Evolutionary conservation across 2,888 invertebrate species (phyloP), one percentile per base, ranked within the genome.

Genomic region (Tupiocoris notatus): DNA sequence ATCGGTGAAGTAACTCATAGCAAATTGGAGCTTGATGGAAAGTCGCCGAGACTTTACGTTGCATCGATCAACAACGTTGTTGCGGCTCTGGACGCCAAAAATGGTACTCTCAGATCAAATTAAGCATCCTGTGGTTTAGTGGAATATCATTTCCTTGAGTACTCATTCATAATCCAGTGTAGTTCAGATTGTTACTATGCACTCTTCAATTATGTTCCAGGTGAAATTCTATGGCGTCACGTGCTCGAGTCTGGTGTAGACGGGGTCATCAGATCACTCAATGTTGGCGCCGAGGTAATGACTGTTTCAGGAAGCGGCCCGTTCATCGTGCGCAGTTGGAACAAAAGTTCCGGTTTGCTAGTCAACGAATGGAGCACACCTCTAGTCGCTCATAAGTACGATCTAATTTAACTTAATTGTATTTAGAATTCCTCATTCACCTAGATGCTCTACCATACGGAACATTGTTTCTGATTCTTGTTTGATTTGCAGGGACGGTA

Each of bases 51-150:
- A 82, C 86, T 94, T 75, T 89, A 94, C 82, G 90, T 95, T 23
- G 92, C 91, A 23, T 94, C 95, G 0, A 90, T 93, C 81, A 92
- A 94, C 84, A 95, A 95, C 87, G 93, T 95, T 80, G 85, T 96
- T 78, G 94, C 95, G 78, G 91, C 93, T 75, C 84, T 96, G 71
- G 91, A 91, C 83, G 86, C 91, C 78, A 92, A 92, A 84, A 91
- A 91, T 81, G 93, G 93, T 86, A 84, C 85, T 77, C 70, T 64
- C n/a, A 16, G 18, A 23, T 17, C 21, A 7, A 23, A 61, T 20
- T 2, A 20, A 54, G 2, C 20, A 54, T 17, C 9, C 20, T 18
- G 7, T 66, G 20, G 17, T 54, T 7, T 16, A 16, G 56, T 17
- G 20, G 57, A 17, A 23, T 1, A 22, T 1, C 18, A 3, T 17